Percentiles rank a stretch among this genome's conserved stretches.
Conservation (phyloP, 2,113 vertebrate genomes). For the Calyptommatus sinebrachiatus region DNA sequence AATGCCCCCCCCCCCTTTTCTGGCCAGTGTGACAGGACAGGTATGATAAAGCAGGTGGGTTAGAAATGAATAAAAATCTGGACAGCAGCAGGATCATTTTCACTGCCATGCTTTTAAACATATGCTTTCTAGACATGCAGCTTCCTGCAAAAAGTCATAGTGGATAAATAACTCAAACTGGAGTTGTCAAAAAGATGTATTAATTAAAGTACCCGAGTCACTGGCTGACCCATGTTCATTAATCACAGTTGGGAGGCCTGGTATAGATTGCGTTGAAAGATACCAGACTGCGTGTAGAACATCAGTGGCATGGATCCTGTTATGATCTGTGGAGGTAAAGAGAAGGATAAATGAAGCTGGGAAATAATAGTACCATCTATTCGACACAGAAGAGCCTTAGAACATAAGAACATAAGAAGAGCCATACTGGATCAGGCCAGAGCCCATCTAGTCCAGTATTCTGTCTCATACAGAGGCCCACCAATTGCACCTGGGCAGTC, state of each 20-base stretch:
- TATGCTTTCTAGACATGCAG: not conserved
- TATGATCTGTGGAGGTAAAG: slow-evolving; percentile 83
- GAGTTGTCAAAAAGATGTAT: not conserved
- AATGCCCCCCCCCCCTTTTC: not conserved
- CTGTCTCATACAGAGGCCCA: too few relatives aligned
- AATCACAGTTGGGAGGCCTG: slow-evolving; percentile 86
- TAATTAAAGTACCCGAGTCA: slow-evolving; percentile 81
- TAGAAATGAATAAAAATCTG: not conserved
- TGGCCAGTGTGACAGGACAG: too few relatives aligned
- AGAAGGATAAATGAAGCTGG: not conserved
- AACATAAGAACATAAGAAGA: too few relatives aligned
- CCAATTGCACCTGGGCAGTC: too few relatives aligned
- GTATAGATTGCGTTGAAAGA: slow-evolving; percentile 92
- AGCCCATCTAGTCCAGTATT: too few relatives aligned
- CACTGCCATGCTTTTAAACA: not conserved
- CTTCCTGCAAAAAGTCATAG: not conserved
- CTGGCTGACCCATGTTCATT: slow-evolving; percentile 84
- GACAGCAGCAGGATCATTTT: too few relatives aligned
- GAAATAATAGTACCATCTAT: slow-evolving; percentile 67
- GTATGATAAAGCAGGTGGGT: not conserved
- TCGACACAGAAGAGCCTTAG: slow-evolving; percentile 47
- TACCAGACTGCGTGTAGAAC: slow-evolving; percentile 99
- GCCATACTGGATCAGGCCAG: too few relatives aligned
- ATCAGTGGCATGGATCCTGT: slow-evolving; percentile 94
- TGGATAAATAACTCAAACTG: not conserved